Percentiles rank a stretch among this genome's conserved stretches.
Evolutionary conservation across 1,140 invertebrate genomes (phyloP).

Genomic region (Drosophila miranda): DNA sequence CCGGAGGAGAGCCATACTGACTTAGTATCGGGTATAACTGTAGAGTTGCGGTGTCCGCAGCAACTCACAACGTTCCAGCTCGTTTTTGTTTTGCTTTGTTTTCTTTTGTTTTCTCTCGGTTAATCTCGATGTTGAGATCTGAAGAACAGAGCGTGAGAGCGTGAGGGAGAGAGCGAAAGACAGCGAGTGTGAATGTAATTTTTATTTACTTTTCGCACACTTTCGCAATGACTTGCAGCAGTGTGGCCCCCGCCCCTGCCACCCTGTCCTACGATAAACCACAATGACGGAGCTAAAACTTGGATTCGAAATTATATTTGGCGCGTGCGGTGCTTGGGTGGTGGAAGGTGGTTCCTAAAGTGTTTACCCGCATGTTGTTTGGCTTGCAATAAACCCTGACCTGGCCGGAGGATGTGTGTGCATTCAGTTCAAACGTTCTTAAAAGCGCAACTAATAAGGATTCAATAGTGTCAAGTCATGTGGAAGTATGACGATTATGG

Average conservation of each 20-base stretch:
- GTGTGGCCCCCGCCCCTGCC: neutral
- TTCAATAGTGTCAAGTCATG: constrained; percentile 57
- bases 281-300: constrained; percentile 39
- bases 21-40: no score
- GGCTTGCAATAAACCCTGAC: no score
- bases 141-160: neutral
- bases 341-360: constrained; percentile 25
- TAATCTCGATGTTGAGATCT: constrained; percentile 38
- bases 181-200: neutral
- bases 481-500: constrained; percentile 30
- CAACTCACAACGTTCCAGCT: no score
- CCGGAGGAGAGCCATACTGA: no score
- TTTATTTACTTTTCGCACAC: constrained; percentile 40
- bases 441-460: constrained; percentile 73
- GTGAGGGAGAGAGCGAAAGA: neutral
- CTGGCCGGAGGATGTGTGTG: neutral
- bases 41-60: no score
- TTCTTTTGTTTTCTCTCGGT: constrained; percentile 38
- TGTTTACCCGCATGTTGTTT: constrained; percentile 10
- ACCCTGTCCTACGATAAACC: constrained; percentile 8
- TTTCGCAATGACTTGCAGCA: constrained; percentile 47
- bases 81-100: constrained; percentile 29
- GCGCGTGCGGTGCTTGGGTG: constrained; percentile 1
- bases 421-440: constrained; percentile 32
- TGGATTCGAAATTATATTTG: constrained; percentile 49